Base-by-base conservation (phyloP, 2,888 invertebrate species). In the Tipula lateralis region DNA sequence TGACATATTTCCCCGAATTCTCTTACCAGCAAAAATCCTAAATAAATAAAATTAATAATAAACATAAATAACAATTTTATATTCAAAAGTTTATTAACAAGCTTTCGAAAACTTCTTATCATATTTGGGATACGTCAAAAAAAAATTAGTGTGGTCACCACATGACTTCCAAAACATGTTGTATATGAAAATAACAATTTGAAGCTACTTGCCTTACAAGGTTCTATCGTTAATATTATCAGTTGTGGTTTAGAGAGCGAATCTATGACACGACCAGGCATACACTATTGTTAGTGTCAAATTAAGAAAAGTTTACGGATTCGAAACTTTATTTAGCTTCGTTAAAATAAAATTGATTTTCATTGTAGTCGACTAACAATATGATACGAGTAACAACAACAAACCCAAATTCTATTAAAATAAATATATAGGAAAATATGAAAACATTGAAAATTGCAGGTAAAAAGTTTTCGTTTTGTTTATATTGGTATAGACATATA, bases 391-490 rank as follows among this genome's bases (percentile, higher is more conserved):
- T 9, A 66, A 24, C 39, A 24, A 66, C 66, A 66, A 66, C 66
- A 24, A 66, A n/a, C 7, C 0, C 24, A 66, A 66, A 66, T 66
- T 66, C 66, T 24, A 66, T 66, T 66, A 66, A 66, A 66, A 66
- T 66, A 66, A 24, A 66, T n/a, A 44, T 9, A 66, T 66, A 66
- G 50, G 66, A 66, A 66, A 66, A 66, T 66, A 66, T 66, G 66
- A 66, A 66, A 66, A 66, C 66, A 66, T 66, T 7, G 66, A 66
- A 66, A 66, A 66, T 66, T 66, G 66, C 66, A 66, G 66, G 66
- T 66, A 66, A 24, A 66, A 66, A 66, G 1, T 24, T 66, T 24
- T 44, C 5, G n/a, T 44, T 36, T 44, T 6, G n/a, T 44, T 2
- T n/a, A n/a, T 16, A 44, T 2, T 1, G 0, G 44, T 24, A 66